Percentiles rank a stretch among this genome's conserved stretches.
phyloP scores from a whole-genome alignment of 2,888 invertebrate species.

The Lithophane semibrunnea region DNA sequence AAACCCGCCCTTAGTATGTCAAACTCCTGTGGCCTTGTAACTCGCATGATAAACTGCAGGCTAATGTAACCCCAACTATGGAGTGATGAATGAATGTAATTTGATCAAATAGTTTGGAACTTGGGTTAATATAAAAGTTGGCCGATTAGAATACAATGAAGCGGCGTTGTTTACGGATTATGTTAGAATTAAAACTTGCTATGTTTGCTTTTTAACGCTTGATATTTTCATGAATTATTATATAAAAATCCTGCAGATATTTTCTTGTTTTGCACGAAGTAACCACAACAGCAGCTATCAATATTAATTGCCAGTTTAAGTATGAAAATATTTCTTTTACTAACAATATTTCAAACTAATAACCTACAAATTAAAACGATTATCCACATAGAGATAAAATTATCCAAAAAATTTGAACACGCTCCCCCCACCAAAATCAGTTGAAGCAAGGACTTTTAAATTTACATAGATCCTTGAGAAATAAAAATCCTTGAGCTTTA shows the following conservation, averaged over 20 bases:
- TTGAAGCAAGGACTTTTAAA: slow-evolving; percentile 22
- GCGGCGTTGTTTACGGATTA: background rate
- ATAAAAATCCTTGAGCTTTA: too few relatives aligned
- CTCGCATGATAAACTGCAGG: slow-evolving; percentile 63
- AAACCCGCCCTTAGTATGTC: slow-evolving; percentile 47
- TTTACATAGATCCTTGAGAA: slow-evolving; percentile 16
- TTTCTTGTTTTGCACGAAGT: background rate
- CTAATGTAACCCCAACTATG: slow-evolving; percentile 50
- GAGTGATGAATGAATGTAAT: slow-evolving; percentile 62
- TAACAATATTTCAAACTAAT: background rate
- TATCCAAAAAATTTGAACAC: background rate
- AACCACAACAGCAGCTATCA: too few relatives aligned
- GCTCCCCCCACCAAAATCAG: background rate
- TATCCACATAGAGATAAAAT: background rate
- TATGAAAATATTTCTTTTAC: background rate
- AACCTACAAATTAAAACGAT: background rate
- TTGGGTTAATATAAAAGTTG: slow-evolving; percentile 56
- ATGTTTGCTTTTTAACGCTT: background rate
- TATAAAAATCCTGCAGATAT: background rate
- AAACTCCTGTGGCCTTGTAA: slow-evolving; percentile 57
- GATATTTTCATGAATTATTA: background rate
- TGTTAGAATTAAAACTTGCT: slow-evolving; percentile 7
- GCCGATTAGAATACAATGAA: slow-evolving; percentile 41
- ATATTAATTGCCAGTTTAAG: background rate
- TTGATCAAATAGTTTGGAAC: slow-evolving; percentile 61